These are phyloP conservation scores for Lithobates sylvaticus DNA, from an alignment of 2,797 vertebrate species.

Conservation along the genomic window DNA sequence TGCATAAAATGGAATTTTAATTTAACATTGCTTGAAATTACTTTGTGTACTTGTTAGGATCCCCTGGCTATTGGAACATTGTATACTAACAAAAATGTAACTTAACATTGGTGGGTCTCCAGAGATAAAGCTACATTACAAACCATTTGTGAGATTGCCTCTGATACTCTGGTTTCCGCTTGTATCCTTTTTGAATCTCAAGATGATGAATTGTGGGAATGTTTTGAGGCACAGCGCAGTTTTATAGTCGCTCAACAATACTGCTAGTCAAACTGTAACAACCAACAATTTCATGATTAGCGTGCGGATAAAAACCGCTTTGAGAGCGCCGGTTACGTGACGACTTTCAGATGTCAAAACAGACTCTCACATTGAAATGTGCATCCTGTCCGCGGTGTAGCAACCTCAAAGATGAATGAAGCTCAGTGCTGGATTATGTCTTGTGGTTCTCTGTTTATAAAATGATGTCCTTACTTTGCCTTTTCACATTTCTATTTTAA, in stretches of 20 bases:
- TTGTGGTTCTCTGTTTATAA: slow-evolving; percentile 17
- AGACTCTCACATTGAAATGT: slow-evolving; percentile 18
- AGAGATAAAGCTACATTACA: not conserved
- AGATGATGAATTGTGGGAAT: slow-evolving; percentile 18
- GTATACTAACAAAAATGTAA: slow-evolving; percentile 3
- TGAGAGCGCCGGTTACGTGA: slow-evolving; percentile 42
- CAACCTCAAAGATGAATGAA: slow-evolving; percentile 13
- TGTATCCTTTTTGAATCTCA: not conserved
- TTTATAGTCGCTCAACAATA: slow-evolving; percentile 17
- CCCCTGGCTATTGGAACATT: not conserved
- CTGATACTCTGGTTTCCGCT: not conserved
- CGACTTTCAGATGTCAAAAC: slow-evolving; percentile 41
- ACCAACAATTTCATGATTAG: slow-evolving; percentile 47
- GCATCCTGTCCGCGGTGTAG: slow-evolving; percentile 44
- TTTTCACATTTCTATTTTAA: slow-evolving; percentile 36
- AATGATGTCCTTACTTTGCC: slow-evolving; percentile 24
- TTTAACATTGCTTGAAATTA: not conserved
- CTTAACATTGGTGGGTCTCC: not conserved
- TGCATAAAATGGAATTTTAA: not conserved
- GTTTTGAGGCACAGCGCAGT: slow-evolving; percentile 17
- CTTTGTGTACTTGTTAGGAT: not conserved
- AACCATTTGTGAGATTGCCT: slow-evolving; percentile 3
- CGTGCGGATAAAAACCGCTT: slow-evolving; percentile 27
- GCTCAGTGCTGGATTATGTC: slow-evolving; percentile 28
- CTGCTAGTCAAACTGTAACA: slow-evolving; percentile 59